Evolutionary conservation across 1,140 invertebrate genomes (phyloP), one percentile per base, ranked within the genome.

Genomic region (Oppia nitens): DNA sequence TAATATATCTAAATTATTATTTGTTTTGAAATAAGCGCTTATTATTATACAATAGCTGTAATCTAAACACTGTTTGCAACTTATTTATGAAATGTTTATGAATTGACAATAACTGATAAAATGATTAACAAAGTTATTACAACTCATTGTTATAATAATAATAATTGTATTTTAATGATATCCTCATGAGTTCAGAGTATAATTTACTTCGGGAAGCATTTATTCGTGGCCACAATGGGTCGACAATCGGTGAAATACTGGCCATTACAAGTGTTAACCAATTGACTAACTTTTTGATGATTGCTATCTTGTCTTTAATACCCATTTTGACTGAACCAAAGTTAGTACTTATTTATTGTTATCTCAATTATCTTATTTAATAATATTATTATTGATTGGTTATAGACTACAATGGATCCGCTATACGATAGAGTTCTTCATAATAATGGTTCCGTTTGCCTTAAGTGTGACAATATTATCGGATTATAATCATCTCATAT

Each of bases 361-460:
- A 54, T 4, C 6, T 9, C 53, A 21, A 25, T 6, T 25, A 6
- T 54, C 6, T 54, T 9, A 54, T 54, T 54, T 47, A 21, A 6
- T 54, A 21, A 21, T n/a, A 54, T 6, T 54, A 48, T 45, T 6
- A 48, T 25, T 54, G 25, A 54, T 2, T 57, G 23, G 26, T 14
- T 4, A 24, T 49, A 49, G 40, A 26, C 47, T 17, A 17, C 14
- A n/a, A 40, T 27, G 6, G n/a, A 4, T 57, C 2, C 47, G 6
- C 1, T 24, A 23, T 1, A 40, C 23, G 11, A 17, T 60, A 14
- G 59, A 60, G 12, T 60, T 60, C 27, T 2, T 47, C 11, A 28
- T 58, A 26, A 40, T 40, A 21, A 23, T 61, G 25, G n/a, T 20
- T n/a, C 59, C 59, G n/a, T 60, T 60, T 28, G 14, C 58, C 11